Percentiles rank a stretch among this genome's conserved stretches.
These are phyloP conservation scores for Hylaeus anthracinus DNA, from an alignment of 1,140 invertebrate species.

Conservation along the genomic window DNA sequence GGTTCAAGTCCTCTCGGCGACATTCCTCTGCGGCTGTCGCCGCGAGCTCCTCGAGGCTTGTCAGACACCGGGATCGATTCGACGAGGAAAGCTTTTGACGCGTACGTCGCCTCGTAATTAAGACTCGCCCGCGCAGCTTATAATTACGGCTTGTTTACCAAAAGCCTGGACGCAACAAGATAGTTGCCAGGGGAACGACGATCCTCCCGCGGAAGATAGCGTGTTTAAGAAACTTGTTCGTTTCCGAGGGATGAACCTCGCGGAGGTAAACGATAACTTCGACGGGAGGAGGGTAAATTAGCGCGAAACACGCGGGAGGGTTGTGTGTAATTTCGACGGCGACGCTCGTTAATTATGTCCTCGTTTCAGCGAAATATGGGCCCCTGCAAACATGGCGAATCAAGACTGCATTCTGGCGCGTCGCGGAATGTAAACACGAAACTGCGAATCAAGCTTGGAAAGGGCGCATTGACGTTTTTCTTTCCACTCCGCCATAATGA, in stretches of 20 bases:
- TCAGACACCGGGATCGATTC: not conserved
- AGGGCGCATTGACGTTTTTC: too few relatives aligned
- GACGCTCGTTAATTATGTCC: not conserved
- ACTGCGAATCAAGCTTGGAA: too few relatives aligned
- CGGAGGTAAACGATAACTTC: not conserved
- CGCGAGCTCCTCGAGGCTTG: not conserved
- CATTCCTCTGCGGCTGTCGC: not conserved
- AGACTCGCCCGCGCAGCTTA: not conserved
- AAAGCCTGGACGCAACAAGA: not conserved
- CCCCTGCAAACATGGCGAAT: too few relatives aligned
- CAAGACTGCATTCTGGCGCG: too few relatives aligned
- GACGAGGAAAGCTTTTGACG: not conserved
- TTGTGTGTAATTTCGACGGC: not conserved
- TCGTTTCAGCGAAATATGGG: not conserved
- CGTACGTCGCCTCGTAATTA: conserved; percentile 8
- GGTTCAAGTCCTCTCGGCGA: not conserved
- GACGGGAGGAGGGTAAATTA: not conserved
- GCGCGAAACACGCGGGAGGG: not conserved
- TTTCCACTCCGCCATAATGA: too few relatives aligned
- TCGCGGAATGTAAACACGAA: too few relatives aligned
- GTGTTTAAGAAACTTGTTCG: not conserved
- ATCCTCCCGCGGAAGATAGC: not conserved
- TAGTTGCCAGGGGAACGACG: not conserved
- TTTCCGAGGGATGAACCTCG: not conserved
- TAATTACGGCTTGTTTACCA: conserved; percentile 6